Conservation (phyloP, 1,140 invertebrate genomes). For the Teleopsis dalmanni region DNA sequence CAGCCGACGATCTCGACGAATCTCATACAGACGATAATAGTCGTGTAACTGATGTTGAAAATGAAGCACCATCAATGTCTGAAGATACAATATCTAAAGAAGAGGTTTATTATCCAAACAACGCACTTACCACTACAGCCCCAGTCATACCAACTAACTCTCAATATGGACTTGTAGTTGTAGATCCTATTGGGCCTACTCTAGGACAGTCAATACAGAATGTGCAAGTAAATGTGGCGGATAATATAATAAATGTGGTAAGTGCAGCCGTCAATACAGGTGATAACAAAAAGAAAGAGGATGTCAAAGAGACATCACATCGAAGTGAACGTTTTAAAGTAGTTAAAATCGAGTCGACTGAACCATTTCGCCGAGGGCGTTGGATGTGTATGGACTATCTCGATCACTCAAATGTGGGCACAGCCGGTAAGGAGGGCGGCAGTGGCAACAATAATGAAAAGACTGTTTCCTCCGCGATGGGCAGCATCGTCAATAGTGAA, state of each 20-base stretch:
- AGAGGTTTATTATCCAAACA: slow-evolving; percentile 70
- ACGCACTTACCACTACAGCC: slow-evolving; percentile 64
- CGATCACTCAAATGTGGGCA: slow-evolving; percentile 58
- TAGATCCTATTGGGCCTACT: slow-evolving; percentile 48
- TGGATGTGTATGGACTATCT: slow-evolving; percentile 96
- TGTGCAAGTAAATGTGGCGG: slow-evolving; percentile 55
- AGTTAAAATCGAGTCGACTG: slow-evolving; percentile 91
- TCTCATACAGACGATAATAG: slow-evolving; percentile 85
- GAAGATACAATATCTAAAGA: slow-evolving; percentile 77
- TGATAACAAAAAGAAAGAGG: slow-evolving; percentile 54
- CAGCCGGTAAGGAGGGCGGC: slow-evolving; percentile 13
- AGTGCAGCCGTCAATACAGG: slow-evolving; percentile 44
- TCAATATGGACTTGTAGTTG: slow-evolving; percentile 73
- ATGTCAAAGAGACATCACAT: slow-evolving; percentile 62
- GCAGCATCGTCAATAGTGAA: slow-evolving; percentile 9
- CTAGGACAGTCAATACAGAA: slow-evolving; percentile 44
- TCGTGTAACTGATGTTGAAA: slow-evolving; percentile 70
- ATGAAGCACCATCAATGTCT: slow-evolving; percentile 76
- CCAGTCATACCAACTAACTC: slow-evolving; percentile 77
- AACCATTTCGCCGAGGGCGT: slow-evolving; percentile 85
- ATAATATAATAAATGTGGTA: slow-evolving; percentile 58
- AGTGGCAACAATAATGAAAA: slow-evolving; percentile 16
- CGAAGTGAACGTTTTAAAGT: slow-evolving; percentile 88
- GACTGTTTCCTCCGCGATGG: slow-evolving; percentile 20
- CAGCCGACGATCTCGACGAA: slow-evolving; percentile 87